Percentiles rank a stretch among this genome's conserved stretches.
These are phyloP conservation scores for Rhabdornis inornatus DNA, from an alignment of 2,113 vertebrate species.

Conservation along the genomic window DNA sequence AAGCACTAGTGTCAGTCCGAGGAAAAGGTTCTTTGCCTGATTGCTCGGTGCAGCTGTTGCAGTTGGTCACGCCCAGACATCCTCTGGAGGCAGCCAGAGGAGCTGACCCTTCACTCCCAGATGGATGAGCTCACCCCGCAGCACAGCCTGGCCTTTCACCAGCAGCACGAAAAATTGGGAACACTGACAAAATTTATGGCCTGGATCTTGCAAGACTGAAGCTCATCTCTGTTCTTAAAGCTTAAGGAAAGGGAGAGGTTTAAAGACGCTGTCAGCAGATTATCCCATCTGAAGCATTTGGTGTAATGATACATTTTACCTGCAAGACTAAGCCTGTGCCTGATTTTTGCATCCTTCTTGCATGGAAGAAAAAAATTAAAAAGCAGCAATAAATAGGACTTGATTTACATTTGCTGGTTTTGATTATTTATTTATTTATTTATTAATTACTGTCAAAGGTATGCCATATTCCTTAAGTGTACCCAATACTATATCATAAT, in stretches of 20 bases:
- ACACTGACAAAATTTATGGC: neutral
- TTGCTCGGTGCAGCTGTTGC: neutral
- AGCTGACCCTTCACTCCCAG: neutral
- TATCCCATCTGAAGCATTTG: neutral
- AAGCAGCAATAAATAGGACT: neutral
- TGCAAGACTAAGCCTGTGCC: neutral
- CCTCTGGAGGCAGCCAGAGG: rapidly evolving
- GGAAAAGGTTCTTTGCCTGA: neutral
- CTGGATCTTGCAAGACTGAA: neutral
- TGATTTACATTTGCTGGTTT: neutral
- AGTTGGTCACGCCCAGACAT: neutral
- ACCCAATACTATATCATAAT: neutral
- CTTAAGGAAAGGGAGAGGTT: neutral
- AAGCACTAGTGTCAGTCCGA: neutral
- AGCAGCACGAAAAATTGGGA: neutral
- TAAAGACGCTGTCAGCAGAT: neutral
- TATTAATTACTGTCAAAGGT: neutral
- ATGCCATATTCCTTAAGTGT: neutral
- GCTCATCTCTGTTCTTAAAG: neutral
- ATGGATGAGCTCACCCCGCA: neutral
- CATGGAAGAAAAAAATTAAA: neutral
- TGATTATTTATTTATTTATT: neutral
- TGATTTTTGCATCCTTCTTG: neutral
- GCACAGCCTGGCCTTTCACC: neutral
- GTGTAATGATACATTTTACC: neutral